Conservation (phyloP, 2,888 invertebrate genomes). For the Rhamnusium bicolor region DNA sequence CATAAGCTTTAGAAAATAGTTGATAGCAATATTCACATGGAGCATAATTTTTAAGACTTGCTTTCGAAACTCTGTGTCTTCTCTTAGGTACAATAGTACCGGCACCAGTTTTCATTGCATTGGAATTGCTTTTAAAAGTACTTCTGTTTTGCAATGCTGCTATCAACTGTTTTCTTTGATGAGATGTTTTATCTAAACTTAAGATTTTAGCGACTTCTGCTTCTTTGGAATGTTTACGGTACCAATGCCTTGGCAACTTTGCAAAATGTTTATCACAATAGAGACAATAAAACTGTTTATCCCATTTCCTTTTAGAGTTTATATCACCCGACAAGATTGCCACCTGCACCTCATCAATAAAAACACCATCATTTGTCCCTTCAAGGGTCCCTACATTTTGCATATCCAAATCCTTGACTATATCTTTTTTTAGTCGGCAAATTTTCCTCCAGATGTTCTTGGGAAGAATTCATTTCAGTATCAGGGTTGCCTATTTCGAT, state of each 20-base stretch:
- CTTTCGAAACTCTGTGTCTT: neutral
- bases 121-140: constrained; percentile 6
- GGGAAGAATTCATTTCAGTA: neutral
- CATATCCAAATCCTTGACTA: neutral
- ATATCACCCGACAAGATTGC: neutral
- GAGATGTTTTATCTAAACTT: neutral
- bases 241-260: constrained; percentile 9
- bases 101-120: neutral
- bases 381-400: neutral
- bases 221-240: constrained; percentile 4
- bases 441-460: neutral
- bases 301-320: constrained; percentile 7
- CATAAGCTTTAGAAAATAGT: constrained; percentile 1
- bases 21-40: constrained; percentile 12
- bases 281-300: neutral
- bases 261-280: constrained; percentile 4
- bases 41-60: neutral
- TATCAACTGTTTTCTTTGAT: constrained; percentile 1
- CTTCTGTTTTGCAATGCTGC: constrained; percentile 7
- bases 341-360: neutral
- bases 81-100: constrained; percentile 10
- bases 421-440: neutral
- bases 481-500: neutral
- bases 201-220: constrained; percentile 6
- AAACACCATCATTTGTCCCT: neutral